A percentile compares a stretch with the other conserved stretches of the same genome.
Evolutionary conservation across 2,797 vertebrate genomes (phyloP).

Genomic region (Neoniphon sammara): DNA sequence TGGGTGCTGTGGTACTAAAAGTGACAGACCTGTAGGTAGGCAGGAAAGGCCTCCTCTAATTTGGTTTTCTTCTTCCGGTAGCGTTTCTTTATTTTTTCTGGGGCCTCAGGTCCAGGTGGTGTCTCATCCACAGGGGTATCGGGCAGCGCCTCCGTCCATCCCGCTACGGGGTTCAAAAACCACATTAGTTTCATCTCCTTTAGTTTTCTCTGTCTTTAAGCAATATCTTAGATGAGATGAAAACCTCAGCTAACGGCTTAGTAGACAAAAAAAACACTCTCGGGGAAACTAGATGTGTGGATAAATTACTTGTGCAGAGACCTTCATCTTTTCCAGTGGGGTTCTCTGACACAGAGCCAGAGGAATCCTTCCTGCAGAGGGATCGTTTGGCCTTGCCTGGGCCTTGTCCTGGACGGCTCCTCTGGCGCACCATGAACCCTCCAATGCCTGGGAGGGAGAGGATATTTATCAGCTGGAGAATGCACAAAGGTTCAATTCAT

Average conservation of each 20-base stretch:
- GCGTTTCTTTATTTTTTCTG: slow-evolving; percentile 97
- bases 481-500: neutral
- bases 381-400: slow-evolving; percentile 92
- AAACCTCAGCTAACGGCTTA: neutral
- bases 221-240: neutral
- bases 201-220: too few species aligned
- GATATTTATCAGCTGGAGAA: slow-evolving; percentile 13
- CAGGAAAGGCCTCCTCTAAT: slow-evolving; percentile 96
- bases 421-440: slow-evolving; percentile 99
- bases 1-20: neutral
- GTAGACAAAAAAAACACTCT: neutral
- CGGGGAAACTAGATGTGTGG: neutral
- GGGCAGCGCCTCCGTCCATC: slow-evolving; percentile 90
- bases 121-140: slow-evolving; percentile 89
- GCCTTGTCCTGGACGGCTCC: slow-evolving; percentile 93
- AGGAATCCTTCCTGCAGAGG: slow-evolving; percentile 94
- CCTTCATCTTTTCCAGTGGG: slow-evolving; percentile 90
- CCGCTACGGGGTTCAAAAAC: slow-evolving; percentile 67
- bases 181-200: neutral
- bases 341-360: slow-evolving; percentile 92
- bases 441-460: slow-evolving; percentile 88
- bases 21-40: slow-evolving; percentile 91
- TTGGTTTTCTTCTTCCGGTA: slow-evolving; percentile 99
- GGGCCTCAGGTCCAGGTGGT: slow-evolving; percentile 86
- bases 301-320: slow-evolving; percentile 62